A percentile compares a stretch with the other conserved stretches of the same genome.
Evolutionary conservation across 2,888 invertebrate genomes (phyloP).

Genomic region (Tuberolachnus salignus): DNA sequence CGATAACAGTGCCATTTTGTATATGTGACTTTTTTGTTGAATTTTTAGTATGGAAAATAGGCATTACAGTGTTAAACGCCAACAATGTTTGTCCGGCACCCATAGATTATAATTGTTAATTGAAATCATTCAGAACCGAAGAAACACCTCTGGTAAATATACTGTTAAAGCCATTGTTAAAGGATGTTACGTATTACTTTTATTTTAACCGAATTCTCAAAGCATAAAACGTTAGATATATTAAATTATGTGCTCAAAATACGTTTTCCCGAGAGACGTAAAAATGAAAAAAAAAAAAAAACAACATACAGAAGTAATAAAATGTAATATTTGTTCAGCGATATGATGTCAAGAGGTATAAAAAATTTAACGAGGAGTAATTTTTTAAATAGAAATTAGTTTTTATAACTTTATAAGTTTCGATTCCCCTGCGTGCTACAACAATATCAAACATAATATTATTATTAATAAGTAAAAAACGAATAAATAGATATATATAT

Average conservation of each 20-base stretch:
- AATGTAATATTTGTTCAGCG: background rate
- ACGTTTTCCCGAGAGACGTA: background rate
- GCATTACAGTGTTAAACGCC: conserved; percentile 10
- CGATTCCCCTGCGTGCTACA: no score
- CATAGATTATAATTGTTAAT: conserved; percentile 30
- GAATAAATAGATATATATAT: no score
- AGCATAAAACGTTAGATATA: background rate
- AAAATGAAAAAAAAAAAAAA: background rate
- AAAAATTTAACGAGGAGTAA: background rate
- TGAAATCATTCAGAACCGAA: background rate
- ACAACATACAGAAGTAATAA: background rate
- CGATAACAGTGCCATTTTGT: no score
- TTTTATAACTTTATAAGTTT: no score
- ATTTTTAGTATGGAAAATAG: background rate
- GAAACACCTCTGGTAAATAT: background rate
- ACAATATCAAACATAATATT: no score
- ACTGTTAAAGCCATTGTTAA: conserved; percentile 8
- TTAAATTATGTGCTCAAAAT: background rate
- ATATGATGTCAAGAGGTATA: no score
- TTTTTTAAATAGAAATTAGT: background rate
- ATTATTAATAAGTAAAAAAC: no score
- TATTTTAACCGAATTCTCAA: background rate
- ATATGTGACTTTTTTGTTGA: background rate
- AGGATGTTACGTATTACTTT: background rate
- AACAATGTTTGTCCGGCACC: no score